A percentile compares a stretch with the other conserved stretches of the same genome.
Evolutionary conservation across 2,113 vertebrate genomes (phyloP).

Genomic region (Litocranius walleri): DNA sequence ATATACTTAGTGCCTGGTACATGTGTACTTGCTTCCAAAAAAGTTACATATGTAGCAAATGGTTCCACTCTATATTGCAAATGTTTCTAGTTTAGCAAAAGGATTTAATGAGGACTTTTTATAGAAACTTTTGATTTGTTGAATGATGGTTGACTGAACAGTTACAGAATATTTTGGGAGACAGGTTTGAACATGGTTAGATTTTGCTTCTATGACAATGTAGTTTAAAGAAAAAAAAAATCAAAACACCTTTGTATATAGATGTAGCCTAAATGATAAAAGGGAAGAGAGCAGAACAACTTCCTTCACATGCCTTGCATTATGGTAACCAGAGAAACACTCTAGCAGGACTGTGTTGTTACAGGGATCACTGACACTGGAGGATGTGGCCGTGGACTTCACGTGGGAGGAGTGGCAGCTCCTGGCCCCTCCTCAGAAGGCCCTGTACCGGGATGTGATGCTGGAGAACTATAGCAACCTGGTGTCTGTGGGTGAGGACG

Average conservation of each 20-base stretch:
- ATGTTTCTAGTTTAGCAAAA: neutral
- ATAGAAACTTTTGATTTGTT: neutral
- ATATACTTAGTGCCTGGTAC: neutral
- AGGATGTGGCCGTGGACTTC: slow-evolving; percentile 56
- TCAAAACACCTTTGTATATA: neutral
- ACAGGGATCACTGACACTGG: neutral
- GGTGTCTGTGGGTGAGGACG: slow-evolving; percentile 44
- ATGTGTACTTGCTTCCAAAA: neutral
- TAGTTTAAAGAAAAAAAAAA: neutral
- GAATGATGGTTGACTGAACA: neutral
- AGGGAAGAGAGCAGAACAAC: neutral
- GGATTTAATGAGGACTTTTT: neutral
- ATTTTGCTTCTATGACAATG: neutral
- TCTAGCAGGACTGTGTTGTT: neutral
- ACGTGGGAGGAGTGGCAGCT: slow-evolving; percentile 56
- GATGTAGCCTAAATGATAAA: neutral
- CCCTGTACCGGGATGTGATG: slow-evolving; percentile 48
- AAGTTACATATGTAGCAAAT: neutral
- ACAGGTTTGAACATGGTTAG: neutral
- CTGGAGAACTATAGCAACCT: slow-evolving; percentile 52
- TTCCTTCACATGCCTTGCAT: neutral
- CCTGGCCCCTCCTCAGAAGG: slow-evolving; percentile 11
- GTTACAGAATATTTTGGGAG: neutral
- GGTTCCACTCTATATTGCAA: neutral
- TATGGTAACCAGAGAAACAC: neutral